These are phyloP conservation scores for Drosophila meridiana DNA, from an alignment of 2,888 invertebrate species.

Conservation along the genomic window DNA sequence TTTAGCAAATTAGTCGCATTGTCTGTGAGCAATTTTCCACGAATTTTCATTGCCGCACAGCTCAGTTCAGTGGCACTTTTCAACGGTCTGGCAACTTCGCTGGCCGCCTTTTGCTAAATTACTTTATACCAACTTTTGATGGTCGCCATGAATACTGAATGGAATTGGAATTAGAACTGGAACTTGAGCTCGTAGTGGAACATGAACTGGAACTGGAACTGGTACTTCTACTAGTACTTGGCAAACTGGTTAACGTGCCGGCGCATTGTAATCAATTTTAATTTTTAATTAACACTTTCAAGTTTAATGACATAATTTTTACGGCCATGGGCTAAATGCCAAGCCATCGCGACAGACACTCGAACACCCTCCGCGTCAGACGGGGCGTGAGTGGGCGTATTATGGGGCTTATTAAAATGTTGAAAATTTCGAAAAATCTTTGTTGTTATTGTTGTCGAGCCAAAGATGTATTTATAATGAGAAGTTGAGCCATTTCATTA, in stretches of 20 bases:
- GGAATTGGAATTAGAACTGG: constrained; percentile 15
- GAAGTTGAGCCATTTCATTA: constrained; percentile 15
- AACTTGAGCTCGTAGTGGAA: constrained; percentile 14
- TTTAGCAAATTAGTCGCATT: constrained; percentile 72
- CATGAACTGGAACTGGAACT: constrained; percentile 2
- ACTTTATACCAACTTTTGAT: constrained; percentile 74
- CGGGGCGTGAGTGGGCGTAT: constrained; percentile 7
- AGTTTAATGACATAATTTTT: constrained; percentile 73
- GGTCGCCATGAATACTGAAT: constrained; percentile 70
- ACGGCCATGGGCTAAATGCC: constrained; percentile 72
- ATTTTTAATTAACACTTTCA: constrained; percentile 79
- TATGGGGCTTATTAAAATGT: constrained; percentile 37
- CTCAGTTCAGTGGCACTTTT: constrained; percentile 15
- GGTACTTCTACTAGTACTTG: neutral
- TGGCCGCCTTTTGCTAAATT: constrained; percentile 58
- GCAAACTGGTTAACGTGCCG: constrained; percentile 12
- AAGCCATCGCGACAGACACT: constrained; percentile 36
- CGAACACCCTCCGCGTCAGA: neutral
- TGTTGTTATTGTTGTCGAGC: neutral
- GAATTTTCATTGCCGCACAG: constrained; percentile 25
- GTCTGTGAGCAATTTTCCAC: constrained; percentile 29
- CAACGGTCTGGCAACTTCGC: constrained; percentile 56
- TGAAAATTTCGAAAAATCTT: constrained; percentile 11
- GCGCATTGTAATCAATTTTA: constrained; percentile 65
- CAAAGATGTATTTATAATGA: constrained; percentile 39